Evolutionary conservation across 2,888 invertebrate genomes (phyloP).

Genomic region (Meganola albula): DNA sequence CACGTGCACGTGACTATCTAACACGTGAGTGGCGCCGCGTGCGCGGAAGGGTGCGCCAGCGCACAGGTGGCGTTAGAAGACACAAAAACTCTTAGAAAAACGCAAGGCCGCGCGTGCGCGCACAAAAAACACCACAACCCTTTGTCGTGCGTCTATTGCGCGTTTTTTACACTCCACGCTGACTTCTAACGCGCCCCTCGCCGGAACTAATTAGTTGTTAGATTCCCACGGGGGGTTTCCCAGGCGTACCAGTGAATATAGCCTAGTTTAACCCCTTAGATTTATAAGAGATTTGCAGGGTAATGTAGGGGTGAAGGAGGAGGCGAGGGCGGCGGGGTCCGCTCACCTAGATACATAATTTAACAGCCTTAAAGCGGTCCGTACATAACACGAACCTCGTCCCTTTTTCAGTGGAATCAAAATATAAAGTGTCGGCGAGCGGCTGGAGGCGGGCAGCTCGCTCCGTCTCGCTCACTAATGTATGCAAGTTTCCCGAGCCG

Average conservation of each 20-base stretch:
- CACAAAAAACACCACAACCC: slow-evolving; percentile 43
- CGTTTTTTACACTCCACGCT: slow-evolving; percentile 36
- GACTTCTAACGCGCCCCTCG: slow-evolving; percentile 46
- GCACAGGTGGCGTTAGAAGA: slow-evolving; percentile 34
- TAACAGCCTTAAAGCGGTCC: slow-evolving; percentile 42
- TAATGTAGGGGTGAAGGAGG: not conserved
- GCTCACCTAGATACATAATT: slow-evolving; percentile 44
- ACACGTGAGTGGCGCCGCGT: too few species aligned
- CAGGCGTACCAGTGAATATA: slow-evolving; percentile 7
- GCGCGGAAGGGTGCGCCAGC: slow-evolving; percentile 21
- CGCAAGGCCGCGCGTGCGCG: slow-evolving; percentile 41
- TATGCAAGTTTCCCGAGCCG: slow-evolving; percentile 72
- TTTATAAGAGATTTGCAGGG: not conserved
- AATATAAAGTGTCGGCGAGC: slow-evolving; percentile 57
- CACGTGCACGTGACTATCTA: too few species aligned
- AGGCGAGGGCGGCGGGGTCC: slow-evolving; percentile 8
- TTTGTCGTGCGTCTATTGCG: slow-evolving; percentile 45
- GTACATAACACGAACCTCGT: slow-evolving; percentile 41
- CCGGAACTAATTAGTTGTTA: slow-evolving; percentile 51
- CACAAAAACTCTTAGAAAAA: slow-evolving; percentile 34
- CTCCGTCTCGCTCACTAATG: slow-evolving; percentile 64
- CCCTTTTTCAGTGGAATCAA: slow-evolving; percentile 61
- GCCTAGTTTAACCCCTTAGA: not conserved
- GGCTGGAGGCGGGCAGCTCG: slow-evolving; percentile 35
- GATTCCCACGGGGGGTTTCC: slow-evolving; percentile 37